phyloP scores from a whole-genome alignment of 2,888 invertebrate species.

The Tetragonisca angustula region DNA sequence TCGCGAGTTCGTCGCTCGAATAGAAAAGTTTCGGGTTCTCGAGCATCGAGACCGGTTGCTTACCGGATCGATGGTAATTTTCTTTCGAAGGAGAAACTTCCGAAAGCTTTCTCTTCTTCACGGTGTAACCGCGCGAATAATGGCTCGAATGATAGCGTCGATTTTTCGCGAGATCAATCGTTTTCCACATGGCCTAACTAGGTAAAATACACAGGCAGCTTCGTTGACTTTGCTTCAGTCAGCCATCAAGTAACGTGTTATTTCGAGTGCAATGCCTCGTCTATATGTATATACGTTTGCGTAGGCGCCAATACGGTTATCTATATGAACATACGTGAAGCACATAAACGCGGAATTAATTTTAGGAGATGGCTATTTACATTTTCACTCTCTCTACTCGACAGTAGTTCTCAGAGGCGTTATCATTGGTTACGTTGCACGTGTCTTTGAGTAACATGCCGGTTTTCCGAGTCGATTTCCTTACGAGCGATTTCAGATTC shows the following conservation, averaged over 20 bases:
- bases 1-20: conserved; percentile 13
- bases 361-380: conserved; percentile 11
- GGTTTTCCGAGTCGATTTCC: no score
- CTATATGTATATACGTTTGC: not conserved
- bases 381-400: not conserved
- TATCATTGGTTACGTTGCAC: not conserved
- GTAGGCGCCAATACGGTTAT: not conserved
- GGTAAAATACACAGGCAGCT: conserved; percentile 63
- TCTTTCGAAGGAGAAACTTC: conserved; percentile 31
- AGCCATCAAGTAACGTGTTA: conserved; percentile 13
- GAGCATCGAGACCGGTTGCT: conserved; percentile 6
- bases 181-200: conserved; percentile 73
- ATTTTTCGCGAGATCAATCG: conserved; percentile 73
- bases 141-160: conserved; percentile 66
- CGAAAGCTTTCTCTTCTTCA: conserved; percentile 48
- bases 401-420: not conserved
- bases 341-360: conserved; percentile 26
- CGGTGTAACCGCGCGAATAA: conserved; percentile 67
- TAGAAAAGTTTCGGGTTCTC: not conserved
- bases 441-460: not conserved
- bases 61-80: conserved; percentile 43
- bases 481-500: no score
- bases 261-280: conserved; percentile 16
- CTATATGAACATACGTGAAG: not conserved
- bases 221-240: conserved; percentile 28